Base-by-base conservation (phyloP, 2,888 invertebrate genomes). In the Cabera pusaria region DNA sequence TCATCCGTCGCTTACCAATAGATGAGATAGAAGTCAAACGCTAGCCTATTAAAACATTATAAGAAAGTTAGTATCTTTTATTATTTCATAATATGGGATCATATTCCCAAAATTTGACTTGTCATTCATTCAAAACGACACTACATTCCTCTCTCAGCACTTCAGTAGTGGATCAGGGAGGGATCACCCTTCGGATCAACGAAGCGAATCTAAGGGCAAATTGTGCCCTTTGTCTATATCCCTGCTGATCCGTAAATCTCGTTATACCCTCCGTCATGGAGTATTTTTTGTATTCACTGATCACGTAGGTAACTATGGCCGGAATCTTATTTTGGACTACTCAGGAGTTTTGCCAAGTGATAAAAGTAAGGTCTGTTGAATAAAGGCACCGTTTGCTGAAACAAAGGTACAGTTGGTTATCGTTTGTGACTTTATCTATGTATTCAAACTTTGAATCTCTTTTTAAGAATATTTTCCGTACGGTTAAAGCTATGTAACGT, bases 191-290 rank as follows among this genome's bases (percentile, higher is more conserved):
- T 57, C 52, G 73, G 74, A 75, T 80, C 77, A 79, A 66, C 66
- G 68, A 67, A 79, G 71, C 68, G 69, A 69, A 59, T 70, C 50
- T 56, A 54, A 63, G 64, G 65, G 66, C 67, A 65, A 79, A 77
- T 73, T 75, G 70, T 59, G 64, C 69, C 66, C 65, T 73, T 74
- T 76, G 73, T 77, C 71, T 70, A 68, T 65, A 72, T 72, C 71
- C 72, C 52, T 50, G 52, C 63, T 66, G 59, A 59, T 38, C 56
- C 55, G 50, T 41, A 73, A 78, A 80, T 79, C 78, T 74, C 71
- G 74, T 78, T 72, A 73, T 60, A 43, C 54, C 52, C 41, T 31
- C 25, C 31, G 41, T 42, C 69, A 67, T 58, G 55, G 56, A 64
- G 58, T 61, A 60, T 68, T 73, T 54, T 74, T 74, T 71, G 64